Base-by-base conservation (phyloP, 2,797 vertebrate genomes). In the Toxotes lorentzi region DNA sequence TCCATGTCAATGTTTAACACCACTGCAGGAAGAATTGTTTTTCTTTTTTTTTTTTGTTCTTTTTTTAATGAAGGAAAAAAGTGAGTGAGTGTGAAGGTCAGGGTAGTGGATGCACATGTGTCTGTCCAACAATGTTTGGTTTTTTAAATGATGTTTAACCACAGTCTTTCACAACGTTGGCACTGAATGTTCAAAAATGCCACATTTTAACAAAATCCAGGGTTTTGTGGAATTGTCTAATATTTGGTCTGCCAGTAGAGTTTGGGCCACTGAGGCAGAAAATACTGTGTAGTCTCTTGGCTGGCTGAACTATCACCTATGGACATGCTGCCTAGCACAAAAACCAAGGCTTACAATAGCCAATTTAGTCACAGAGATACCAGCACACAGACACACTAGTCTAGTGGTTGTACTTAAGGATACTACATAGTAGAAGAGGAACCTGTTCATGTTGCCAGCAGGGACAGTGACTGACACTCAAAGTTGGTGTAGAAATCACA, bases 271-370 rank as follows among this genome's bases (percentile, higher is more conserved):
- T 76, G 75, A 66, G 73, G 45, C 70, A 70, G 47, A 56, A 84
- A 83, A 72, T 59, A 62, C 48, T 35, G 45, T 86, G 54, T 47
- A 70, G 72, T 65, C 43, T 62, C 57, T 51, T 61, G 48, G 53
- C 67, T 68, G 51, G 16, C 61, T 81, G 43, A 85, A 78, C 73
- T 62, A 60, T 76, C 70, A 70, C 71, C 70, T 78, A 62, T 63
- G 11, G 62, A 64, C 72, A 67, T n/a, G 17, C 47, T 54, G 21
- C 43, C 61, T 16, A 68, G 43, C 64, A 77, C 72, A 85, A 78
- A 83, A 64, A 63, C 60, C 45, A 53, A 63, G 12, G 58, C 61
- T 16, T 3, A 54, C 76, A 82, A 58, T 48, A 40, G 50, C 17
- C 50, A 14, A 56, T 73, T 72, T 41, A 62, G 69, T 76, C 67